Evolutionary conservation across 1,140 invertebrate genomes (phyloP), one percentile per base, ranked within the genome.

Genomic region (Propsilocerus akamusi): DNA sequence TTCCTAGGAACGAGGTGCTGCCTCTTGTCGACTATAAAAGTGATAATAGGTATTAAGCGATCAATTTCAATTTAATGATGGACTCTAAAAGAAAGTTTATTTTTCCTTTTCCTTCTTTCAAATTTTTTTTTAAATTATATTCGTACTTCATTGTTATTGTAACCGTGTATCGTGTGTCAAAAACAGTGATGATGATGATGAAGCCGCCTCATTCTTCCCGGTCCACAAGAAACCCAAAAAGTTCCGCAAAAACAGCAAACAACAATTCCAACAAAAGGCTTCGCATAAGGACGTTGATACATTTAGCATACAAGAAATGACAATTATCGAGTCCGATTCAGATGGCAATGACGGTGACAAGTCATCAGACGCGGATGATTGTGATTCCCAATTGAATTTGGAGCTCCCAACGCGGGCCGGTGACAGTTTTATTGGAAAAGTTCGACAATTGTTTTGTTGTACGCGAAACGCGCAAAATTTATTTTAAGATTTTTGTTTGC

Each of bases 261-360:
- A n/a, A n/a, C n/a, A n/a, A n/a, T n/a, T n/a, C n/a, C n/a, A n/a
- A n/a, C n/a, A n/a, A n/a, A n/a, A n/a, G n/a, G n/a, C n/a, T n/a
- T n/a, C 17, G 34, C 60, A 57, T 4, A 46, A 51, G 2, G 60
- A 63, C 25, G 60, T 59, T 12, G 63, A 65, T 46, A 65, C 63
- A 0, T 65, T 65, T 47, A 65, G 63, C 51, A 63, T 65, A 57
- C 63, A 65, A 51, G 63, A 65, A 49, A 65, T 65, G 63, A 63
- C 63, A 25, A 41, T 41, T 20, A 65, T 65, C 25, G 60, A 62
- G 32, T 63, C 61, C 8, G 60, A 63, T 37, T 64, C 63, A 7
- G 63, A 65, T 32, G 48, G 48, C 14, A 34, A 50, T 12, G 61
- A 64, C 53, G 61, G 61, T 30, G 61, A 56, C 22, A 41, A 41